Base-by-base conservation (phyloP, 1,140 invertebrate species). In the Aphis craccivora region DNA sequence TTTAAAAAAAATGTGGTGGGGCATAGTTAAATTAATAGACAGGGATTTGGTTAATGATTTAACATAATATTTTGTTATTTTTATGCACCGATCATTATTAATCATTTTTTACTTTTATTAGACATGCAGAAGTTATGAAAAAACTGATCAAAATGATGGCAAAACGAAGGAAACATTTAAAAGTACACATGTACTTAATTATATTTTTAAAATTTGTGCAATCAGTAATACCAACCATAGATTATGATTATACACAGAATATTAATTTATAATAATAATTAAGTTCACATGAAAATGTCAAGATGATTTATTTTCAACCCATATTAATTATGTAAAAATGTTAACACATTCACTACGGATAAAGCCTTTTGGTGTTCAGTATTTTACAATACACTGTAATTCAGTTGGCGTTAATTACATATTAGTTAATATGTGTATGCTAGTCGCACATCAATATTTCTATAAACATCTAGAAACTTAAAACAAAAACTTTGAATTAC, bases 171-270 rank as follows among this genome's bases (percentile, higher is more conserved):
- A 97, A 98, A 86, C 98, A 99, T 95, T 96, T 99, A 94, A 98
- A 97, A n/a, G 99, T 99, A 94, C 98, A 99, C 95, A 98, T 98
- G 96, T 99, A 99, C 96, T 97, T 99, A 76, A 99, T 99, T 94
- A 98, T 99, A 95, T 99, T 99, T 95, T 96, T 99, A n/a, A 99
- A 99, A 96, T 99, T 99, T 96, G 98, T 99, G 94, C 98, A 99
- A 95, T 99, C 99, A 86, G 98, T 99, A 94, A 99, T 99, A 95
- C 99, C 99, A 90, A 99, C 99, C 25, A 99, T 99, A 95, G 99
- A 99, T 96, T 99, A 99, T 95, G 99, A 99, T 96, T 99, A 98
- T 96, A 99, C 99, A 83, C 98, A 99, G 95, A 99, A 99, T 48
- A 93, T 93, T 55, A 93, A 93, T 55, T 93, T 93, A 93, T 93